Evolutionary conservation across 2,888 invertebrate species (phyloP).

Genomic region (Tholera decimalis): DNA sequence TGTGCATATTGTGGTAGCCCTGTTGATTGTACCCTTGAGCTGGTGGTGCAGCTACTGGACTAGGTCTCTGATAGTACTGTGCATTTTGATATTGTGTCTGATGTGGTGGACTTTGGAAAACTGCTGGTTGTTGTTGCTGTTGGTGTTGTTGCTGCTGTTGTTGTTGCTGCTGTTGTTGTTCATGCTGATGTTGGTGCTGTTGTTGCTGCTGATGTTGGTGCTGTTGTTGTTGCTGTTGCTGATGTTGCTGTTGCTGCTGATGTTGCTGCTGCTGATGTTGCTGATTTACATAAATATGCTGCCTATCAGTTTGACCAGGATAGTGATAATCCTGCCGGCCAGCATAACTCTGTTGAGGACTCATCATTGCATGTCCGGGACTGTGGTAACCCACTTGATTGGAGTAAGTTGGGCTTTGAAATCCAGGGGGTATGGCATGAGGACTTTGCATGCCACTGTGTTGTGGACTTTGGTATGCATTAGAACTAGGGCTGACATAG

Average conservation of each 20-base stretch:
- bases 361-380: slow-evolving; percentile 85
- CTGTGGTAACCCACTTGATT: slow-evolving; percentile 86
- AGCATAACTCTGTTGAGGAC: slow-evolving; percentile 83
- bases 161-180: slow-evolving; percentile 64
- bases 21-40: slow-evolving; percentile 81
- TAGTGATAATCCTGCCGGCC: slow-evolving; percentile 85
- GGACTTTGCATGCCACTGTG: slow-evolving; percentile 86
- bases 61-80: slow-evolving; percentile 84
- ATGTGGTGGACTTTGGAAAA: slow-evolving; percentile 86
- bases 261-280: slow-evolving; percentile 69
- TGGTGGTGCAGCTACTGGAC: slow-evolving; percentile 73
- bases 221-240: slow-evolving; percentile 66
- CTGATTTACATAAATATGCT: slow-evolving; percentile 82
- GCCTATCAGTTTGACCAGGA: slow-evolving; percentile 82
- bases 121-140: slow-evolving; percentile 72
- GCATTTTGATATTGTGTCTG: slow-evolving; percentile 85
- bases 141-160: slow-evolving; percentile 61
- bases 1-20: slow-evolving; percentile 79
- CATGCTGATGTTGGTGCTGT: slow-evolving; percentile 71
- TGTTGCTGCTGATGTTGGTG: slow-evolving; percentile 68
- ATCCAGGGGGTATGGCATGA: slow-evolving; percentile 84
- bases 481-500: slow-evolving; percentile 82
- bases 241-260: slow-evolving; percentile 69
- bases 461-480: slow-evolving; percentile 85
- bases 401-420: slow-evolving; percentile 85